Conservation (phyloP, 2,113 vertebrate species). For the Phyllostomus hastatus region DNA sequence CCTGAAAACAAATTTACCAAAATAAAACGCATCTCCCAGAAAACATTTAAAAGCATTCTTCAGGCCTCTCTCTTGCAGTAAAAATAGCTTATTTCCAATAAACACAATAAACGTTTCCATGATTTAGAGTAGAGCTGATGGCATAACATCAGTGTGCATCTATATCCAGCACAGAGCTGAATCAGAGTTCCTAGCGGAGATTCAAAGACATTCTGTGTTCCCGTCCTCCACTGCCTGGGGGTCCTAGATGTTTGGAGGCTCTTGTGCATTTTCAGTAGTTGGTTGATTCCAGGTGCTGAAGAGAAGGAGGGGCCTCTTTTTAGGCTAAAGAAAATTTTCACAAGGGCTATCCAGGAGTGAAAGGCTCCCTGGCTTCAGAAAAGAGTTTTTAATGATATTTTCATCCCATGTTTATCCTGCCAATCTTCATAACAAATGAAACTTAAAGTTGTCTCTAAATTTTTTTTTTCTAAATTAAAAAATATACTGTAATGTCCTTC, state of each 20-base stretch:
- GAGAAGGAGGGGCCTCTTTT: not conserved
- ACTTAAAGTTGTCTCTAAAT: not conserved
- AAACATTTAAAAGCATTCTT: not conserved
- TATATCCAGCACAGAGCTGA: not conserved
- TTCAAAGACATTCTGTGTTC: not conserved
- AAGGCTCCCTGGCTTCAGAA: not conserved
- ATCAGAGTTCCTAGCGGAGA: not conserved
- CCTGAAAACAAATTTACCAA: not conserved
- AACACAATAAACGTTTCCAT: not conserved
- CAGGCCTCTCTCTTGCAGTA: not conserved
- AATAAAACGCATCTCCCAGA: not conserved
- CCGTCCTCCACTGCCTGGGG: not conserved
- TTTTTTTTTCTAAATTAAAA: not conserved
- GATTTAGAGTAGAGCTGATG: accelerated
- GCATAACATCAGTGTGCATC: accelerated
- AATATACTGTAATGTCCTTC: not conserved
- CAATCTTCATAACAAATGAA: not conserved
- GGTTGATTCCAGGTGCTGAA: not conserved
- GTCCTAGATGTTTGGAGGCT: not conserved
- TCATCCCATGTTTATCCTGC: not conserved
- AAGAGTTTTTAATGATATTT: not conserved
- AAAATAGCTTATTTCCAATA: not conserved
- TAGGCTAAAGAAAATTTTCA: not conserved
- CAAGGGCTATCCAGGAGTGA: not conserved
- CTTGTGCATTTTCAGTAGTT: not conserved